These are phyloP conservation scores for Gorsachius magnificus DNA, from an alignment of 2,797 vertebrate genomes.

Conservation along the genomic window DNA sequence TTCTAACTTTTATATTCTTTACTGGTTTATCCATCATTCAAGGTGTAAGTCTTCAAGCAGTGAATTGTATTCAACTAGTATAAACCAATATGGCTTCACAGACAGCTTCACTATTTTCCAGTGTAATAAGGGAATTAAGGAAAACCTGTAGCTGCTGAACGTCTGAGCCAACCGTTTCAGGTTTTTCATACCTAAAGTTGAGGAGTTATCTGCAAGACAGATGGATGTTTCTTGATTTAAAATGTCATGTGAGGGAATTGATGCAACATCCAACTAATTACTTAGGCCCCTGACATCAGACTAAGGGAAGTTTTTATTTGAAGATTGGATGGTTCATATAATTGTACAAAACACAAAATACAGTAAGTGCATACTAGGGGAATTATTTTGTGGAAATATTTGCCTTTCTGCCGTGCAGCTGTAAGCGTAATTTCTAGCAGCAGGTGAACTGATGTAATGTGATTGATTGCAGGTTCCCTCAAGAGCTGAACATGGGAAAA, in stretches of 20 bases:
- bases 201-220: neutral
- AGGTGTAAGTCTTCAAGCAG: neutral
- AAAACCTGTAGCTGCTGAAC: neutral
- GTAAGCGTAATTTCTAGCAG: neutral
- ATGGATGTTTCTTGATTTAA: neutral
- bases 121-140: neutral
- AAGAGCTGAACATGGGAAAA: conserved; percentile 94
- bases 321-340: neutral
- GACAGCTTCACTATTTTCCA: neutral
- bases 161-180: neutral
- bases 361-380: neutral
- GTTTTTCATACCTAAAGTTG: neutral
- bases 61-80: neutral
- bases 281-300: neutral
- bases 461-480: conserved; percentile 88
- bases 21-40: neutral
- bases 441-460: conserved; percentile 18
- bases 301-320: neutral
- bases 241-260: neutral
- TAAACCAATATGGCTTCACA: neutral
- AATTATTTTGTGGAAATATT: neutral
- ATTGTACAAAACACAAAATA: neutral
- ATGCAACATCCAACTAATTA: neutral
- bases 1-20: neutral
- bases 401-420: neutral